Base-by-base conservation (phyloP, 2,113 vertebrate genomes). In the Peromyscus californicus region DNA sequence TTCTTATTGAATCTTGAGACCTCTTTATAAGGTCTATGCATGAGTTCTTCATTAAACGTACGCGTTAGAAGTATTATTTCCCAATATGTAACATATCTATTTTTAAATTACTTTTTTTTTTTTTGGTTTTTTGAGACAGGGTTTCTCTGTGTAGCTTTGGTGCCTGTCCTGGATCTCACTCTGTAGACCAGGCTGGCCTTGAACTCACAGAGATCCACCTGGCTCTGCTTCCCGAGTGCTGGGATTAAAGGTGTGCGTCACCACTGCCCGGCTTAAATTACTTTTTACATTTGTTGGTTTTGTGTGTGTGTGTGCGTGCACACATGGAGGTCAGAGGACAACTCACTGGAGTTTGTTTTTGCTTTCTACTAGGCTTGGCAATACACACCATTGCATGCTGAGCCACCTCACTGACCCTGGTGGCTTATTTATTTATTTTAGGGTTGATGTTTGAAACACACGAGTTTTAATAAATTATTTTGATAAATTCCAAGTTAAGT, bases 51-150 rank as follows among this genome's bases (percentile, higher is more conserved):
- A 84, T 89, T 31, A 97, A 26, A 31, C 31, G 2, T 7, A 97
- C 59, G 16, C 63, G 82, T 95, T 97, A 70, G 24, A 91, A 89
- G 80, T 70, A 72, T 82, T 95, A 75, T 76, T 17, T 90, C 36
- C 33, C 21, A 90, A 22, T 67, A 39, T 36, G 16, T 93, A 74
- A 13, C 12, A 24, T 94, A 1, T 57, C 31, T 61, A 1, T 51
- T 78, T 69, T 39, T 36, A 57, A 65, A 24, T 82, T 67, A n/a
- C 2, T 6, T 51, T 78, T 29, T 31, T 48, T 48, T 48, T 5
- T 48, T 48, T 48, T 48, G 45, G 1, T 6, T 48, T 48, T 48
- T 48, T 48, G 45, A 48, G 45, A 48, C 45, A 48, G 45, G 7
- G 45, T 48, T 48, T 48, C 45, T 48, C 45, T 48, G 45, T 48